Base-by-base conservation (phyloP, 92 coral and sea anemone species). In the Bergia puertoricense region DNA sequence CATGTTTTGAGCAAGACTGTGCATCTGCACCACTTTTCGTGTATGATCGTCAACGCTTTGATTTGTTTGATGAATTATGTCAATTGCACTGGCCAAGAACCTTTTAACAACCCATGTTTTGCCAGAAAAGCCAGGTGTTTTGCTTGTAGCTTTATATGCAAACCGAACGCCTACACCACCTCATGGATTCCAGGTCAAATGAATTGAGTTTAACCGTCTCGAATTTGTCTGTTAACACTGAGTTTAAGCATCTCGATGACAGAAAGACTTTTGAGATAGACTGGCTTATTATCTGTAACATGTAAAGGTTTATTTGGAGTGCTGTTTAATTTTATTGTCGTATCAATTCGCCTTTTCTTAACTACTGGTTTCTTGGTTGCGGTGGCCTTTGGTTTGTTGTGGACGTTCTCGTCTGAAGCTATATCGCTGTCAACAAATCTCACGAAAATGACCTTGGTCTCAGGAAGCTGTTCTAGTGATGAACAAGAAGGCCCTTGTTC, bases 41-140 rank as follows among this genome's bases (percentile, higher is more conserved):
- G 92, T 89, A 88, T 85, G 92, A 48, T 85, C 77, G 41, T 89
- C 92, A 3, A 76, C 84, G 62, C 62, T 89, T 75, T 85, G 92
- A 30, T 65, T 67, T 8, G 86, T 81, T 40, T 41, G 14, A 37
- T 36, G 48, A 6, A 89, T 77, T 41, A 30, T 23, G 16, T 89
- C 46, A 37, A 85, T 37, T 22, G 86, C 46, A 15, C 45, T 16
- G 39, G 89, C 15, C n/a, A 89, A 56, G 57, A 43, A 89, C 79
- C 78, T 89, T 75, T 89, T 89, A 79, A 89, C 85, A 30, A 87
- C 89, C 84, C 85, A 89, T 42, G 89, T 89, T 11, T 36, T 69
- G 48, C 85, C 79, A 18, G 65, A n/a, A 69, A 89, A 85, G n/a
- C 89, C 89, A 6, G 66, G 50, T 44, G 30, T 46, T 43, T 74